Conservation (phyloP, 2,113 vertebrate species). For the Alosa alosa region DNA sequence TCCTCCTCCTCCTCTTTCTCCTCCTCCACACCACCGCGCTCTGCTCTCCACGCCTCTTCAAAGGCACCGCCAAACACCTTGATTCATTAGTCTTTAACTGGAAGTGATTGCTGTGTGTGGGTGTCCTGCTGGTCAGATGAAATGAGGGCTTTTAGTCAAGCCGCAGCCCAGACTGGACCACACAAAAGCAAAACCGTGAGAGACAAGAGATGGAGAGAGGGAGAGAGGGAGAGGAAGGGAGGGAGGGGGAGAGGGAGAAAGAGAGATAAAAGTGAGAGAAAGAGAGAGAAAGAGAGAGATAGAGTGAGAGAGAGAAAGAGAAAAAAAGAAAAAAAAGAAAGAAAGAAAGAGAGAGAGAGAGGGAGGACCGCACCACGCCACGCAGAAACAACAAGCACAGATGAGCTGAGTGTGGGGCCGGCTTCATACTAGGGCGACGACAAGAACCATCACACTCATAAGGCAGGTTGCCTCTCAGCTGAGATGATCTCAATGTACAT, state of each 20-base stretch:
- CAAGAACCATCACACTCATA: constrained; percentile 5
- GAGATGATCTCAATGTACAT: not conserved
- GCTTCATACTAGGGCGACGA: not conserved
- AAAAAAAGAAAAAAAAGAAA: too few species aligned
- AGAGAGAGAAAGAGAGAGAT: not conserved
- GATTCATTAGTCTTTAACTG: constrained; percentile 40
- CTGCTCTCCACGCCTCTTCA: constrained; percentile 36
- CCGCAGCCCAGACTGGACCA: constrained; percentile 38
- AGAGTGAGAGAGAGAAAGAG: not conserved
- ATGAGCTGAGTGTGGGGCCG: constrained; percentile 35
- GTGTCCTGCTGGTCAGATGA: constrained; percentile 43
- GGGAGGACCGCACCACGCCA: not conserved
- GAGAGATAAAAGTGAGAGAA: not conserved
- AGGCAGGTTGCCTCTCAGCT: constrained; percentile 5
- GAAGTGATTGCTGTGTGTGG: constrained; percentile 21
- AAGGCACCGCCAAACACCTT: constrained; percentile 34
- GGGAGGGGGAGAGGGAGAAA: not conserved
- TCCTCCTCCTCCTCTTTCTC: not conserved
- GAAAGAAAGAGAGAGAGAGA: not conserved
- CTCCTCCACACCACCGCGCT: constrained; percentile 28
- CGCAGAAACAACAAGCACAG: constrained; percentile 44
- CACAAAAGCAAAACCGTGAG: constrained; percentile 42
- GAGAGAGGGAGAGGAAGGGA: not conserved
- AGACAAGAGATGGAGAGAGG: not conserved
- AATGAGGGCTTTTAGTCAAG: constrained; percentile 38